A percentile compares a stretch with the other conserved stretches of the same genome.
Conservation (phyloP, 2,797 vertebrate genomes). For the Halcyon smyrnensis region DNA sequence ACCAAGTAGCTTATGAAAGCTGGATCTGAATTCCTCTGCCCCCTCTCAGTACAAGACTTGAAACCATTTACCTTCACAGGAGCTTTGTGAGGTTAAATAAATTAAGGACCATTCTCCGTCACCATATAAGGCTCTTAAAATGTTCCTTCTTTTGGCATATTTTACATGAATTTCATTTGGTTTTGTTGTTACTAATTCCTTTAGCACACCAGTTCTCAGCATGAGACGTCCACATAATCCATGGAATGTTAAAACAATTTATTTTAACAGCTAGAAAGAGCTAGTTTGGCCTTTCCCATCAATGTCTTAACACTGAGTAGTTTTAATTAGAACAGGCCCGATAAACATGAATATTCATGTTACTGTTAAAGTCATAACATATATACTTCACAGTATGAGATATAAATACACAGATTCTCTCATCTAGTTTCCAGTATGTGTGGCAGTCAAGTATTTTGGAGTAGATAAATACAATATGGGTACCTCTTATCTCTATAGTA, state of each 20-base stretch:
- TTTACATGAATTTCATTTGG: background rate
- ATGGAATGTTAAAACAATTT: background rate
- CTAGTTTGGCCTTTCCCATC: background rate
- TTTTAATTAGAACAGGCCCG: slow-evolving; percentile 28
- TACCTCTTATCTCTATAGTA: background rate
- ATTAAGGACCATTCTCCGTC: background rate
- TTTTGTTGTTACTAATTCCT: background rate
- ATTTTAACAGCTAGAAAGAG: slow-evolving; percentile 7
- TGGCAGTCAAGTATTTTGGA: background rate
- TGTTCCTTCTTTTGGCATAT: background rate
- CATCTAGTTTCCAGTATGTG: background rate
- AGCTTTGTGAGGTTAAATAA: background rate
- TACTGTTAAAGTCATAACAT: background rate
- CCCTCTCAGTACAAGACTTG: background rate
- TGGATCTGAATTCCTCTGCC: background rate
- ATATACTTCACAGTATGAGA: background rate
- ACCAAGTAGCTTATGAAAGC: background rate
- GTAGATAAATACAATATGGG: background rate
- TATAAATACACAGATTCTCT: background rate
- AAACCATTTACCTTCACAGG: background rate
- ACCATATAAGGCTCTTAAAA: background rate
- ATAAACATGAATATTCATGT: slow-evolving; percentile 34
- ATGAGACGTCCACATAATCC: background rate
- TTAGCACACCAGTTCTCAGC: background rate
- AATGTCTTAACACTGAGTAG: background rate